Conservation (phyloP, 1,140 invertebrate genomes). For the Brachystomella parvula region DNA sequence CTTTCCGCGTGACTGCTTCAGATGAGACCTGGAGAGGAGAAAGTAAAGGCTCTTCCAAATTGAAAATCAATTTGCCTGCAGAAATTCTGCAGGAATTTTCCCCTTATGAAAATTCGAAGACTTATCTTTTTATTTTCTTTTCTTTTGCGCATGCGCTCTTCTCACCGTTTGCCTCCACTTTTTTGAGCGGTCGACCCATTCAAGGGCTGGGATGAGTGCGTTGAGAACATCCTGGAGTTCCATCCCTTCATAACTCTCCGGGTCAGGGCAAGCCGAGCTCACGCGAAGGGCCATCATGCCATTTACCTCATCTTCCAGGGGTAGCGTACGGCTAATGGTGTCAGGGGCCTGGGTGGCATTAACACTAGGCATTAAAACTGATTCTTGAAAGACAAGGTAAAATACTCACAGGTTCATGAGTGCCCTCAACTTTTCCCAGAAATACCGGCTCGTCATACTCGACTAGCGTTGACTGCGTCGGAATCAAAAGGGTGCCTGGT, state of each 20-base stretch:
- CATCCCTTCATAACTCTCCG: neutral
- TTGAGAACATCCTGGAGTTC: conserved; percentile 81
- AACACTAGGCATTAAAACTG: too few relatives aligned
- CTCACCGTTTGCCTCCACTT: conserved; percentile 60
- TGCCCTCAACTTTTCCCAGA: neutral
- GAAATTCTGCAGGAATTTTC: neutral
- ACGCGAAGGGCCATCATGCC: neutral
- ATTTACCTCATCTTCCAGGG: neutral
- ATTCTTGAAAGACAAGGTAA: neutral
- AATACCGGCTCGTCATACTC: neutral
- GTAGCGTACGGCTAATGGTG: neutral
- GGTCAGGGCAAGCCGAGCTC: neutral
- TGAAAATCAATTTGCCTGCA: neutral
- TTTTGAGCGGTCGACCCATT: conserved; percentile 85
- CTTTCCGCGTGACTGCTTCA: conserved; percentile 87
- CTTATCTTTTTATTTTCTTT: too few relatives aligned
- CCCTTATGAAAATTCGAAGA: neutral
- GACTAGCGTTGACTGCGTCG: neutral
- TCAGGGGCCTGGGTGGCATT: neutral
- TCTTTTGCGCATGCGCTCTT: too few relatives aligned
- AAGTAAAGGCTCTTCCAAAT: too few relatives aligned
- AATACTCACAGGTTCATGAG: neutral
- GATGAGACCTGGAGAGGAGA: conserved; percentile 66
- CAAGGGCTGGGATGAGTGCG: conserved; percentile 87
- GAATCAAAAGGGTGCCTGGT: neutral